Evolutionary conservation across 2,888 invertebrate genomes (phyloP), one percentile per base, ranked within the genome.

Genomic region (Hemithea aestivaria): DNA sequence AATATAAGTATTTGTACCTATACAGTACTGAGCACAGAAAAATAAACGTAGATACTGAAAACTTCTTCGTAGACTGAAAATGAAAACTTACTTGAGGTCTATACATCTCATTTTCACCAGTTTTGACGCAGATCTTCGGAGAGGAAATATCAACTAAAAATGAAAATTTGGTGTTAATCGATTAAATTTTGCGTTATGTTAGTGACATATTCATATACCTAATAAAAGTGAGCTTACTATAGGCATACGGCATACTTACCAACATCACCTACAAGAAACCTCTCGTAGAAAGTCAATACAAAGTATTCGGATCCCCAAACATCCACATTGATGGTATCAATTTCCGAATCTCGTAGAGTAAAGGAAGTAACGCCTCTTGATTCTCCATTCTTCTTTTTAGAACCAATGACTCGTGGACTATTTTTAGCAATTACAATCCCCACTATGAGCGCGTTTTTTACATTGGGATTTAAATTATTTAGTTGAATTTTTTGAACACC

Each of bases 321-420:
- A 44, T 92, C 92, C 8, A 91, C 91, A 66, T 95, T 94, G 28
- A 94, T 92, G 3, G 92, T 91, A 66, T 93, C 91, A 1, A 89
- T 68, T 9, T 89, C 83, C 0, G 94, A 92, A 76, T 95, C 95
- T 46, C 94, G 88, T 12, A 95, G 49, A 0, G 94, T 94, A 49
- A 94, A 93, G 35, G 90, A 91, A 79, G 93, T 92, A 0, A 95
- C 94, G n/a, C 90, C 92, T 50, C 91, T 89, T 20, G 79, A 74
- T 37, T 88, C 88, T 10, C 80, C 81, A 50, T 75, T 85, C 66
- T 88, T 85, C 62, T 85, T 88, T 56, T 84, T 89, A 2, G 75
- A 74, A 22, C 74, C 73, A 51, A 90, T 73, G 36, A 72, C 77
- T 39, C 89, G 87, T 1, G 91, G 89, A 47, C 84, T 85, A 52